Evolutionary conservation across 2,113 vertebrate species (phyloP), one percentile per base, ranked within the genome.

Genomic region (Petroica traversi): DNA sequence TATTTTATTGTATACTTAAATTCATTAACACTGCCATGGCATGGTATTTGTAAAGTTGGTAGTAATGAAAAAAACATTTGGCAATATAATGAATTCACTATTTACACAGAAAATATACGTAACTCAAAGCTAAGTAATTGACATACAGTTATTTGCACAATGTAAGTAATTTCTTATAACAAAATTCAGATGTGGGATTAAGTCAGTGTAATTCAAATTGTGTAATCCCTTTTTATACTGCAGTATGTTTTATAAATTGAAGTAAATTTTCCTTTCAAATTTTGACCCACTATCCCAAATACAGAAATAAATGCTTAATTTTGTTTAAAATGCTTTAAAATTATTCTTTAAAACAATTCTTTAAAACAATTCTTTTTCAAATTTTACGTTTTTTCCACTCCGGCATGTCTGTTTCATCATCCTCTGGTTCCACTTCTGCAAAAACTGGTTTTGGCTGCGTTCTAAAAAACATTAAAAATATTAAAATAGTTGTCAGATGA

Each of bases 361-460:
- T 89, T 66, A 87, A 55, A 69, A 2, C 3, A 63, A 31, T 34
- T 87, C 91, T 92, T 99, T 94, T 95, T 99, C 97, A 99, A 91
- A 99, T 99, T 98, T 99, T 99, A 94, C 99, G 99, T 96, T 99
- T 99, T 98, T 99, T 99, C 99, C 99, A 99, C 79, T 99, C 98
- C 11, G 99, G 99, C 89, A 99, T 99, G 58, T 99, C 98, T 29
- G 98, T 97, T 89, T 99, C 99, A 75, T 99, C 99, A 54, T 99
- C 99, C 92, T 99, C 99, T 13, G 98, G 98, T 38, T 99, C 99
- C 58, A 99, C 98, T 95, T 99, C 99, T 4, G 99, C 99, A 98
- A 99, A 99, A 96, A 99, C 71, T 11, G 99, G 97, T 93, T 99
- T 98, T 41, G 99, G 99, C 86, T 99, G 99, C 0, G 99, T 99